phyloP scores from a whole-genome alignment of 1,140 invertebrate species.

The Idris sp. region DNA sequence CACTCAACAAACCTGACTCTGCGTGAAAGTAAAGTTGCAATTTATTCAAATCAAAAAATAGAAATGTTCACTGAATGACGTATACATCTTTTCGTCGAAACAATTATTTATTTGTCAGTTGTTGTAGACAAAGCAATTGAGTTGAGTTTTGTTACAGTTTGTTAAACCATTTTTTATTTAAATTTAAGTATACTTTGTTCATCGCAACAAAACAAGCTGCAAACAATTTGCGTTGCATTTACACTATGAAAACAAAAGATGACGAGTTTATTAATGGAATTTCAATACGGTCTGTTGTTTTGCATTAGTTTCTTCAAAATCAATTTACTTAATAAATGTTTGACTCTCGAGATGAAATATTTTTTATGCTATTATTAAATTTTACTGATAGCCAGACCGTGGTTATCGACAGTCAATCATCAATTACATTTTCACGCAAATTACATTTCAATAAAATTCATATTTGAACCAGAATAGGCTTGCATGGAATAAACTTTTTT shows the following conservation, averaged over 20 bases:
- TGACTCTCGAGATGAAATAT: too few relatives aligned
- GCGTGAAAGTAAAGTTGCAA: not conserved
- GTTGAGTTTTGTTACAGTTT: too few relatives aligned
- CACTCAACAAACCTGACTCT: slow-evolving; percentile 2
- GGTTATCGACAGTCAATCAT: too few relatives aligned
- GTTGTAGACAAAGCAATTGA: slow-evolving; percentile 5
- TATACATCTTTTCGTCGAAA: slow-evolving; percentile 18
- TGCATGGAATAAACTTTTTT: too few relatives aligned
- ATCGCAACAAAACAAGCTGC: slow-evolving; percentile 9
- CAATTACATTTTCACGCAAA: too few relatives aligned
- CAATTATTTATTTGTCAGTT: slow-evolving; percentile 8
- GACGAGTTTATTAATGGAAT: slow-evolving; percentile 17
- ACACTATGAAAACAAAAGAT: slow-evolving; percentile 7
- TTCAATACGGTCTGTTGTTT: not conserved
- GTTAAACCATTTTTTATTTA: too few relatives aligned
- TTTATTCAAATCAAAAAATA: not conserved
- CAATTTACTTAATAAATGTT: too few relatives aligned
- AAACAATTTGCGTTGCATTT: slow-evolving; percentile 4
- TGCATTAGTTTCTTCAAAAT: not conserved
- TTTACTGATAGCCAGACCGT: too few relatives aligned
- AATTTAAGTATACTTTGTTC: slow-evolving; percentile 35
- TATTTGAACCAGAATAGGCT: too few relatives aligned
- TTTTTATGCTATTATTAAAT: too few relatives aligned
- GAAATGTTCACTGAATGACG: not conserved
- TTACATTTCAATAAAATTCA: too few relatives aligned